Evolutionary conservation across 1,140 invertebrate genomes (phyloP).

Genomic region (Drosophila pseudoobscura): DNA sequence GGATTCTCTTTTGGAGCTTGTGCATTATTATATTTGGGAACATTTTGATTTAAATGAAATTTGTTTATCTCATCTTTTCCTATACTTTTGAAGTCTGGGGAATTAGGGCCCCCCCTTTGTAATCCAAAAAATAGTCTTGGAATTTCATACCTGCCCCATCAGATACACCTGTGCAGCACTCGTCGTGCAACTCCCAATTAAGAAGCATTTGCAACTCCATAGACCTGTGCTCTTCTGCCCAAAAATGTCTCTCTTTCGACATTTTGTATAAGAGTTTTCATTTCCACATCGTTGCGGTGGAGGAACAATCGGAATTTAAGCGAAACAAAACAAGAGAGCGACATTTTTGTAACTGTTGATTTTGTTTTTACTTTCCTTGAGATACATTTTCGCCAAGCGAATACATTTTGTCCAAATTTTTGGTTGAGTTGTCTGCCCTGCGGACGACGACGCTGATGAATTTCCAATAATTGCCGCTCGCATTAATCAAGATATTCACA

Average conservation of each 20-base stretch:
- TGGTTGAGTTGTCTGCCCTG: neutral
- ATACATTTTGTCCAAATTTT: conserved; percentile 1
- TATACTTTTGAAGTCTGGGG: neutral
- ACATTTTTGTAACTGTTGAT: conserved; percentile 63
- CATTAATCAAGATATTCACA: conserved; percentile 61
- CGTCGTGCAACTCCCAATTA: neutral
- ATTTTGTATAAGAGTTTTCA: conserved; percentile 56
- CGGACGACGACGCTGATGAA: conserved; percentile 17
- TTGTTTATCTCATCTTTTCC: neutral
- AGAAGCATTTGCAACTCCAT: neutral
- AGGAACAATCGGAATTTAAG: conserved; percentile 15
- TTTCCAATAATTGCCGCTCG: conserved; percentile 36
- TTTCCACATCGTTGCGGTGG: conserved; percentile 5
- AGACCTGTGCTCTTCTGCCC: conserved; percentile 10
- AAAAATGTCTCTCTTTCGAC: conserved; percentile 2
- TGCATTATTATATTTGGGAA: neutral
- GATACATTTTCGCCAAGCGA: conserved; percentile 11
- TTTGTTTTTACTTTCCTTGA: conserved; percentile 49
- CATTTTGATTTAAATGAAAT: neutral
- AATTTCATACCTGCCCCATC: too few species aligned
- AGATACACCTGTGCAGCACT: too few species aligned
- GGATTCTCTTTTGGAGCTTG: neutral
- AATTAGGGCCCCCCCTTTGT: too few species aligned
- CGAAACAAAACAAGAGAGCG: conserved; percentile 64
- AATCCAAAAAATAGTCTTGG: too few species aligned